Percentiles rank a stretch among this genome's conserved stretches.
These are phyloP conservation scores for Ambastaia sidthimunki DNA, from an alignment of 2,797 vertebrate species.

Conservation along the genomic window DNA sequence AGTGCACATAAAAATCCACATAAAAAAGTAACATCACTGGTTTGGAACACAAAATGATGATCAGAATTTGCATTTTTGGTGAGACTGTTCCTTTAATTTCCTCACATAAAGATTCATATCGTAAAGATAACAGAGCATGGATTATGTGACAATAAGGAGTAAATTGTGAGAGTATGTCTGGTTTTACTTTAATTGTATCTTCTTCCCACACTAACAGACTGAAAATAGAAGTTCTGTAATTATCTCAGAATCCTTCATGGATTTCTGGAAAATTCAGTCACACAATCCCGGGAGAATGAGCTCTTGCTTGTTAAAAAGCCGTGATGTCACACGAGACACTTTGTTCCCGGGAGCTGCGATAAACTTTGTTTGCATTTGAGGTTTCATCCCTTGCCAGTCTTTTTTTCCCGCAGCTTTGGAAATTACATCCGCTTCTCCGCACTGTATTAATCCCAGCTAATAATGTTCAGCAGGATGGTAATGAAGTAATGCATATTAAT, in stretches of 20 bases:
- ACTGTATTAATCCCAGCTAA: slow-evolving; percentile 49
- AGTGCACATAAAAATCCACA: background rate
- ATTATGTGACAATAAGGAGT: background rate
- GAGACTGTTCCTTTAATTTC: background rate
- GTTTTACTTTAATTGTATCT: background rate
- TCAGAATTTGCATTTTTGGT: too few relatives aligned
- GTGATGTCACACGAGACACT: slow-evolving; percentile 10
- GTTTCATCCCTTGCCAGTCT: slow-evolving; percentile 24
- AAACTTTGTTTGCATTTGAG: slow-evolving; percentile 20
- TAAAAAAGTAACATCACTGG: background rate
- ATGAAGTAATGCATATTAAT: slow-evolving; percentile 48
- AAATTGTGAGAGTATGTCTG: background rate
- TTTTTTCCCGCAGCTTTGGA: background rate
- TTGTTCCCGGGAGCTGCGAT: background rate
- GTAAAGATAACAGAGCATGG: background rate
- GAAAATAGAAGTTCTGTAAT: slow-evolving; percentile 38
- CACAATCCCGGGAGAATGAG: slow-evolving; percentile 14
- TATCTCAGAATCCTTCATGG: slow-evolving; percentile 12
- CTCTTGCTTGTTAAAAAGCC: slow-evolving; percentile 22
- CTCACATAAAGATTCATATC: background rate
- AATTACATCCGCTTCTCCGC: slow-evolving; percentile 19
- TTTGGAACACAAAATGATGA: background rate
- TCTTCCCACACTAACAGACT: background rate
- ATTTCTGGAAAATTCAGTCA: slow-evolving; percentile 12
- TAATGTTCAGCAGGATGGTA: slow-evolving; percentile 43